Evolutionary conservation across 2,113 vertebrate genomes (phyloP), one percentile per base, ranked within the genome.

Genomic region (Salminus brasiliensis): DNA sequence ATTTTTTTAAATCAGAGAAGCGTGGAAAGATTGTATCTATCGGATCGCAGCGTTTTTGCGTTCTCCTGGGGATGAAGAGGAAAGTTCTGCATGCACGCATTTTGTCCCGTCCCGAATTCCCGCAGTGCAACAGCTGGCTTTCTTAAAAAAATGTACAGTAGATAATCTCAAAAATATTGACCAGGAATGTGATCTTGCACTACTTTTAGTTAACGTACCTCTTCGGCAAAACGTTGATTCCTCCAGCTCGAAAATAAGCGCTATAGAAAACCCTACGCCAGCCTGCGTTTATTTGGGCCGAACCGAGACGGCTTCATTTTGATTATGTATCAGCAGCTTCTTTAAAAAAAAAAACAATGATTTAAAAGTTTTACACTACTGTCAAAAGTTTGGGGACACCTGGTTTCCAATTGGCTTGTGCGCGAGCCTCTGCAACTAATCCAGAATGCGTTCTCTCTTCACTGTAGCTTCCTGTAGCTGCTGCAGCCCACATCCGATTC

Each of bases 151-250:
- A 74, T 83, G 78, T 87, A 85, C 71, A 43, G 76, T 72, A 79
- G 23, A 59, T 82, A 30, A 30, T 47, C 82, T 79, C n/a, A 79
- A 85, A 66, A 86, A 83, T 77, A 80, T 83, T 87, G 85, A 91
- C 76, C 43, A 90, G 77, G 89, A 93, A 91, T 93, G 90, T 90
- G 84, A 85, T 90, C 63, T 90, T 91, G 90, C 88, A 90, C 89
- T 90, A 78, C 88, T 86, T 90, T 78, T 78, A 81, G 89, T 90
- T 65, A 74, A 80, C 39, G 29, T 57, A 63, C 80, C 80, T 57
- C 81, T 82, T 81, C 74, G 81, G 82, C 85, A 57, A 85, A 81
- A 88, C 72, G 85, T 67, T 83, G 71, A 52, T 29, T 62, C 13
- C 67, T 36, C 43, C 8, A 65, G 43, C 41, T 52, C n/a, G 5